Evolutionary conservation across 1,140 invertebrate species (phyloP).

Genomic region (Dysdera silvatica): DNA sequence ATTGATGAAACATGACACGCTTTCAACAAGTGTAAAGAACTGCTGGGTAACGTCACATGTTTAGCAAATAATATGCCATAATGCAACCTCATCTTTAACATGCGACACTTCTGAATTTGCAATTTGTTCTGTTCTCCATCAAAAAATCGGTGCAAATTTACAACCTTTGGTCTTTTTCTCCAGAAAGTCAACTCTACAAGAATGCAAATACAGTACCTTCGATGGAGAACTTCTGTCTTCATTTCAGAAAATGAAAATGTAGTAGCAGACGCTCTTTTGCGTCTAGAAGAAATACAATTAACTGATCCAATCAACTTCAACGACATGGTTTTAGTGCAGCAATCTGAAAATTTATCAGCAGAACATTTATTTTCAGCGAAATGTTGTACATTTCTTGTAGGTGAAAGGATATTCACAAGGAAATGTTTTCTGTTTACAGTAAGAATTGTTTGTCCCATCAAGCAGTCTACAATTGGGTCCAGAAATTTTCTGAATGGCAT

Average conservation of each 20-base stretch:
- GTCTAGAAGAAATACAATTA: neutral
- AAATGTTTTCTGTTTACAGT: too few species aligned
- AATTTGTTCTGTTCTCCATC: conserved; percentile 22
- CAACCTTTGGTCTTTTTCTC: conserved; percentile 29
- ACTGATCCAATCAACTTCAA: neutral
- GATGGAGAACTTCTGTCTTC: conserved; percentile 36
- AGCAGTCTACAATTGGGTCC: too few species aligned
- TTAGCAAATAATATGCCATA: conserved; percentile 33
- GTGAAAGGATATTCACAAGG: too few species aligned
- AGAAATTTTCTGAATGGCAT: too few species aligned
- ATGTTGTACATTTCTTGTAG: too few species aligned
- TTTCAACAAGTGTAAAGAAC: neutral
- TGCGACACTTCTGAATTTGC: conserved; percentile 24
- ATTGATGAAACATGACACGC: neutral
- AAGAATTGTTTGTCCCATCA: too few species aligned
- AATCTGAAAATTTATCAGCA: too few species aligned
- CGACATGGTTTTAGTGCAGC: neutral
- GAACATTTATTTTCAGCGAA: too few species aligned
- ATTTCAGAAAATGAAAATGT: conserved; percentile 38
- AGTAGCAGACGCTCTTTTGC: conserved; percentile 17
- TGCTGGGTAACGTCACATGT: neutral
- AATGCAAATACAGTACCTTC: conserved; percentile 30
- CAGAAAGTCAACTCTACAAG: conserved; percentile 10
- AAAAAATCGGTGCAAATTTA: neutral
- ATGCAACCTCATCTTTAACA: neutral